Percentiles rank a stretch among this genome's conserved stretches.
These are phyloP conservation scores for Seriola dumerili DNA, from an alignment of 2,113 vertebrate genomes.

Conservation along the genomic window DNA sequence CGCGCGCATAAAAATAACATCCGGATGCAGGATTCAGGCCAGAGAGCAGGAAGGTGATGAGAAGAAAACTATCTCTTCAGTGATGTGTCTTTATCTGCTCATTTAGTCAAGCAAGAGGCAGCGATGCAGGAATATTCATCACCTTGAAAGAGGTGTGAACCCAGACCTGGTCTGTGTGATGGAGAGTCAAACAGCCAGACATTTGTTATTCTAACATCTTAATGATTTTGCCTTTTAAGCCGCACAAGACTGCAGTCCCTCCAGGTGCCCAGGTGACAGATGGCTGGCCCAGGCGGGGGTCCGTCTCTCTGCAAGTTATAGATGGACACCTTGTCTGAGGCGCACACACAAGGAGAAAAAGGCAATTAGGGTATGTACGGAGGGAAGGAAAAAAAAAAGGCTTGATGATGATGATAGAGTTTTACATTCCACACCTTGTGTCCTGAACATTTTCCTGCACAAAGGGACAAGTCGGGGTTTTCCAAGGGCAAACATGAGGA, in stretches of 20 bases:
- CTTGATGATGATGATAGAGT: conserved; percentile 56
- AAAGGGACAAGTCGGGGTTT: conserved; percentile 54
- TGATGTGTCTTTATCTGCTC: conserved; percentile 14
- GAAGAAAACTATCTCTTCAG: not conserved
- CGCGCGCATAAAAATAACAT: not conserved
- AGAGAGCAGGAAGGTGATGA: not conserved
- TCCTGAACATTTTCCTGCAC: conserved; percentile 53
- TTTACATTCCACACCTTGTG: conserved; percentile 36
- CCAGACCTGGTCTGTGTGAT: conserved; percentile 18
- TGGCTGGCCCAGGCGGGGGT: conserved; percentile 71
- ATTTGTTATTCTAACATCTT: conserved; percentile 74
- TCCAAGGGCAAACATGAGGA: conserved; percentile 60
- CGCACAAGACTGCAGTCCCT: conserved; percentile 68
- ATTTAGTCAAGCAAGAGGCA: not conserved
- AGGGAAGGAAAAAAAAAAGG: conserved; percentile 30
- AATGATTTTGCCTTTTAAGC: conserved; percentile 64
- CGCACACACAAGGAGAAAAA: conserved; percentile 68
- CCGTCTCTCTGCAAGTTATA: conserved; percentile 63
- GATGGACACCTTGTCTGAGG: conserved; percentile 64
- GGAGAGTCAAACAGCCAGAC: conserved; percentile 48
- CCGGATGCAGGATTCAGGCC: conserved; percentile 2
- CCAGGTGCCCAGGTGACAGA: conserved; percentile 82
- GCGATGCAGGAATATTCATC: conserved; percentile 29
- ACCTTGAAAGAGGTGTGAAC: conserved; percentile 26
- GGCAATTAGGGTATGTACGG: conserved; percentile 59